Evolutionary conservation across 2,888 invertebrate species (phyloP), one percentile per base, ranked within the genome.

Genomic region (Prosopocoilus inquinatus): DNA sequence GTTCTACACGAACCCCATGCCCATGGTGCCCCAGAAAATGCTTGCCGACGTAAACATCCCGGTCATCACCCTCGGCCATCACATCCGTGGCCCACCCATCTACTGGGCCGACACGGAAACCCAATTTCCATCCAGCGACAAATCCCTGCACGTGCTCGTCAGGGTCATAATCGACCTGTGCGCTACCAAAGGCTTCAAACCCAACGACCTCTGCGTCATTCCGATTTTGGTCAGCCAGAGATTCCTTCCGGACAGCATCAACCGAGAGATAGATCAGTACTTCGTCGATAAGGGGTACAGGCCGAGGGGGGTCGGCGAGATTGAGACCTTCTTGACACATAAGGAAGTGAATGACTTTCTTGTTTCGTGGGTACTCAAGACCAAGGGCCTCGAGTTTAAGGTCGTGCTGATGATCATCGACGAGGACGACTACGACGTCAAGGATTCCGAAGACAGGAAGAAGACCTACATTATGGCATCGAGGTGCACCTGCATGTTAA

Each of bases 341-440:
- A 66, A 61, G 33, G 67, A 68, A 47, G 63, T 70, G 3, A 71
- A 71, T 53, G 65, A 70, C 43, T 75, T 75, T 58, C 57, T 75
- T 7, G 64, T 75, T 32, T 66, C 74, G 4, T 75, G 75, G 75
- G 71, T 69, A 9, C 61, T 75, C 35, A 61, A 72, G 7, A 71
- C 74, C 7, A 76, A 76, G 61, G 75, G 75, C 1, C 63, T 76
- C 51, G 75, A 76, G 53, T 76, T 75, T 64, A 75, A 74, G 58
- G 73, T 75, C 2, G 75, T 76, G 2, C 63, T 76, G 3, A 68
- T 75, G 58, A 71, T 67, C 3, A 66, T 75, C 11, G 75, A 75
- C 54, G 70, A 71, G n/a, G 73, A 72, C 44, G 75, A 75, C 62
- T 75, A 73, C 55, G 74, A 75, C 55, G 56, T 58, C 28, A 66